Evolutionary conservation across 2,113 vertebrate genomes (phyloP), one percentile per base, ranked within the genome.

Genomic region (Microtus montanus): DNA sequence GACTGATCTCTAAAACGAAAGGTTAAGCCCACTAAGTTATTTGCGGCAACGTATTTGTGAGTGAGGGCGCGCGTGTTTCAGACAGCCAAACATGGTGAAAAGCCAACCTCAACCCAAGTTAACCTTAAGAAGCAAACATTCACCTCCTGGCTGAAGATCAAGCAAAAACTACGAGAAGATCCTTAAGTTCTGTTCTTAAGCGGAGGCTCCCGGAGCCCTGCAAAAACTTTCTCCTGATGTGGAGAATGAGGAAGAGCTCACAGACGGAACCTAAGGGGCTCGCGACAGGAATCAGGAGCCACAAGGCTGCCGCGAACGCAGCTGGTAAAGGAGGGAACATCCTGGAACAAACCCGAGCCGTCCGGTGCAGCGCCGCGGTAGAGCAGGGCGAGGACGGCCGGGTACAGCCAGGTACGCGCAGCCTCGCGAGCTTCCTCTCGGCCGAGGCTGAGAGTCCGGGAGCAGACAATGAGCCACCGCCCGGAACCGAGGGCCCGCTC

Each of bases 391-490:
- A 49, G 68, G 19, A 30, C 89, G 63, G 77, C 41, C 52, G 44
- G 41, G 63, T 49, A 66, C 44, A 64, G 70, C 5, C 19, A 8
- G 79, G 11, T 49, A 44, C 66, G 13, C 38, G 26, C 92, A 44
- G 63, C n/a, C 83, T 19, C 1, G 64, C 75, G 5, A 75, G 94
- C 80, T 93, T 87, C 92, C 85, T 35, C 41, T n/a, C 19, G 30
- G 66, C 73, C 52, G 24, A 20, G 47, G 61, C 68, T 1, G 41
- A 84, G 54, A 74, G 78, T 93, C 5, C 20, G 87, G 94, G 92
- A 88, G 75, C 91, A 96, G 96, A 97, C 97, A 97, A 97, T 97
- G 96, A 97, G 97, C 96, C 97, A 63, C 97, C 97, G 97, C 97
- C 97, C 96, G 89, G 78, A 92, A 87, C 20, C 33, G 66, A 41